Conservation (phyloP, 2,797 vertebrate genomes). For the Myotis myotis region DNA sequence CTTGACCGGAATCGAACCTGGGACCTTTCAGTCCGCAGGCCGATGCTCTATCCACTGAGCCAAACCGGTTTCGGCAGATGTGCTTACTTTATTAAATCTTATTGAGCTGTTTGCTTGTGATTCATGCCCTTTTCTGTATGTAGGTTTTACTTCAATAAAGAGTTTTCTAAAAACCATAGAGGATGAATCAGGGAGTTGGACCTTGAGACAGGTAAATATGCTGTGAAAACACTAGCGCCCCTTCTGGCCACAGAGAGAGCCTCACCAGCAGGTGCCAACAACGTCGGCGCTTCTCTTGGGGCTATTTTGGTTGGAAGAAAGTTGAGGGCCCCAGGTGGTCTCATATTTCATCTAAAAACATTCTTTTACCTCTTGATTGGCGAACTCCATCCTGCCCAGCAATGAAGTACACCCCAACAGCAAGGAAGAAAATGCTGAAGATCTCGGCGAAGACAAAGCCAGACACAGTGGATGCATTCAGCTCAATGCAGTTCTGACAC, state of each 20-base stretch:
- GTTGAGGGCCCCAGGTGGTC: not conserved
- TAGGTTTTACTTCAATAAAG: not conserved
- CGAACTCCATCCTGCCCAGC: conserved; percentile 77
- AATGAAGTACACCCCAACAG: conserved; percentile 83
- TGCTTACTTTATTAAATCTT: conserved; percentile 1
- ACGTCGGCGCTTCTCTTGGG: not conserved
- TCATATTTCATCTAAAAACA: not conserved
- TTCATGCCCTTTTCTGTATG: conserved; percentile 9
- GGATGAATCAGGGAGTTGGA: not conserved
- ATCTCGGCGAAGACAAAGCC: conserved; percentile 82
- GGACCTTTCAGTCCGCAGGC: no score
- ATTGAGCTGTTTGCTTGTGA: not conserved
- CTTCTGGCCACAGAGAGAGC: not conserved
- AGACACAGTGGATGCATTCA: conserved; percentile 78
- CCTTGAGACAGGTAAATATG: not conserved
- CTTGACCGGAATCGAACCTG: no score
- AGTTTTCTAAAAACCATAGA: not conserved
- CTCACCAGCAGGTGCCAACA: not conserved
- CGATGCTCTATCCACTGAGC: no score
- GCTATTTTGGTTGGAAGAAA: not conserved
- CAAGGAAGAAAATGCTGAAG: conserved; percentile 82
- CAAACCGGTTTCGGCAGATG: no score
- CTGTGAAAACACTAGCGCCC: not conserved
- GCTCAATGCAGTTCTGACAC: conserved; percentile 87
- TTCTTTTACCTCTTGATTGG: conserved; percentile 83